A percentile compares a stretch with the other conserved stretches of the same genome.
Conservation (phyloP, 2,797 vertebrate genomes). For the Trachops cirrhosus region DNA sequence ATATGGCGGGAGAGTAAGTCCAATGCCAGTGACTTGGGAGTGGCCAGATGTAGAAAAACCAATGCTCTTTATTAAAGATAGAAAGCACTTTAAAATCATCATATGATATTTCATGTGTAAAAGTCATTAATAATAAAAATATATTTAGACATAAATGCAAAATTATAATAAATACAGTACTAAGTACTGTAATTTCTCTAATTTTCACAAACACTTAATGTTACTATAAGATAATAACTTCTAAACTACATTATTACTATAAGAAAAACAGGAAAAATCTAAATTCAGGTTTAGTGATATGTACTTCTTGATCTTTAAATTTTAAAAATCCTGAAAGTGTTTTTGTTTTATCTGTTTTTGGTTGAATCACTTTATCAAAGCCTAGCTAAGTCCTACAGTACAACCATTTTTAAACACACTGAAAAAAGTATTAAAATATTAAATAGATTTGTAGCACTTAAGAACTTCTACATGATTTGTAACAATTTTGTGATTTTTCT, state of each 20-base stretch:
- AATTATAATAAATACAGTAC: background rate
- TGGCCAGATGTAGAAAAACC: background rate
- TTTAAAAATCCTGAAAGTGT: background rate
- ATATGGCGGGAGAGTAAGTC: background rate
- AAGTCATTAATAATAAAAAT: background rate
- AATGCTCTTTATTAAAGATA: background rate
- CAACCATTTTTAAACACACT: background rate
- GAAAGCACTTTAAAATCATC: background rate
- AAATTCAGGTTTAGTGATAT: background rate
- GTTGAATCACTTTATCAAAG: background rate
- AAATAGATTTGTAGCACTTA: background rate
- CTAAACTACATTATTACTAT: background rate
- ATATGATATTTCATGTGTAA: background rate
- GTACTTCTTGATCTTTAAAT: background rate
- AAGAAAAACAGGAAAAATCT: background rate
- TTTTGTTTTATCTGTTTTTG: background rate
- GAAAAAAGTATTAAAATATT: background rate
- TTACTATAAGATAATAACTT: background rate
- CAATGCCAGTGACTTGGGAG: background rate
- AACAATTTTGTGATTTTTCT: conserved; percentile 8
- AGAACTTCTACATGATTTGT: background rate
- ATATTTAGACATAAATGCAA: background rate
- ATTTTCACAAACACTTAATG: background rate
- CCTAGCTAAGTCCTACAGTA: background rate
- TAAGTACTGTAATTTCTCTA: background rate